phyloP scores from a whole-genome alignment of 1,140 invertebrate genomes.

The Tachypleus tridentatus region DNA sequence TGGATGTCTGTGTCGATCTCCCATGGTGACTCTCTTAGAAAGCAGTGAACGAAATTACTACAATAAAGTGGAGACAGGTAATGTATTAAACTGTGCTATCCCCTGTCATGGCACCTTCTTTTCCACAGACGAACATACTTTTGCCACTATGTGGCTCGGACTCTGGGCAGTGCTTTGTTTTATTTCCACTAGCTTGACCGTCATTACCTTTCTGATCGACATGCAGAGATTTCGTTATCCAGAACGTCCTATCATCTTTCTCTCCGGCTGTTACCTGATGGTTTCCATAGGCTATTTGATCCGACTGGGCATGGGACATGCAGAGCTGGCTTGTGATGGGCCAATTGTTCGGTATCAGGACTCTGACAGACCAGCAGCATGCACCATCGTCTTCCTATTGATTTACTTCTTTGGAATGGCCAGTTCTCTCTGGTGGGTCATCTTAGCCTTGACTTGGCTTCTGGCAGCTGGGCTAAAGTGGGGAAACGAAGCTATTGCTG shows the following conservation, averaged over 20 bases:
- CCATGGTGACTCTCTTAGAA: constrained; percentile 51
- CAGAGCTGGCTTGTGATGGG: constrained; percentile 80
- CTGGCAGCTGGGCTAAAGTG: constrained; percentile 86
- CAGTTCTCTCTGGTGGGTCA: constrained; percentile 88
- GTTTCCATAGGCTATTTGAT: constrained; percentile 86
- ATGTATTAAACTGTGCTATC: constrained; percentile 68
- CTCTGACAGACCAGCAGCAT: constrained; percentile 53
- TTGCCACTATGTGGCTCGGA: constrained; percentile 58
- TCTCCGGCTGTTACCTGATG: constrained; percentile 89
- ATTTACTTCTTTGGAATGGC: constrained; percentile 92
- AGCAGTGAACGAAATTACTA: constrained; percentile 42
- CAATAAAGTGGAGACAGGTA: constrained; percentile 53
- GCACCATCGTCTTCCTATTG: constrained; percentile 73
- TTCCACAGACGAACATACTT: constrained; percentile 67
- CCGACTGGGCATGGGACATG: constrained; percentile 67
- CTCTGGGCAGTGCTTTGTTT: constrained; percentile 42
- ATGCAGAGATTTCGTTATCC: constrained; percentile 67
- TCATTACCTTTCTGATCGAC: constrained; percentile 83
- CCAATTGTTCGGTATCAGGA: constrained; percentile 41
- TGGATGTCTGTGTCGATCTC: constrained; percentile 59
- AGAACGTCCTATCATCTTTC: constrained; percentile 86
- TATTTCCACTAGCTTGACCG: constrained; percentile 40
- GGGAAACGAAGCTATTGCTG: constrained; percentile 91
- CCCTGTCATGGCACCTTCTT: constrained; percentile 84
- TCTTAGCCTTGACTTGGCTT: constrained; percentile 87